Base-by-base conservation (phyloP, 1,140 invertebrate genomes). In the Proctacanthus coquilletti region DNA sequence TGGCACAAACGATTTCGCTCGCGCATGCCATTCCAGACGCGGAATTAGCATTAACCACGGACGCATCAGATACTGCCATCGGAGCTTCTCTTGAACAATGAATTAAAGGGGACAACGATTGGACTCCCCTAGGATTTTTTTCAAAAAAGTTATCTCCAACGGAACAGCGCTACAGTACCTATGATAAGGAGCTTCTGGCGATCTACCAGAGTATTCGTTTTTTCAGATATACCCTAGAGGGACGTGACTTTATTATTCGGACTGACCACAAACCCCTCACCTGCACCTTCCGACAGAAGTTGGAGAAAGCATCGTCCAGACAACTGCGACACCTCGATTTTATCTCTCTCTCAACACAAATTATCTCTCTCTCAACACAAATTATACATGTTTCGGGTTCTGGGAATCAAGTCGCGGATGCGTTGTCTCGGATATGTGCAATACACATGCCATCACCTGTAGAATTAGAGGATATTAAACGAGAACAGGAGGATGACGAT, bases 191-290 rank as follows among this genome's bases (percentile, higher is more conserved):
- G 38, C 42, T 64, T 4, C 21, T 62, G 3, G 54, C 54, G 13
- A 40, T 52, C 3, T 60, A 52, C 40, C 18, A 32, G 27, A 42
- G 45, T 9, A 38, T 62, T n/a, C 45, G 45, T 31, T 41, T 57
- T 42, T 62, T 62, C 36, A n/a, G 32, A n/a, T 45, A 52, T 18
- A 33, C 48, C 33, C n/a, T 63, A 11, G 53, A 62, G 46, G 53
- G 50, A 10, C 27, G 47, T 23, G 13, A 36, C 2, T 51, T 60
- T 17, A 41, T 37, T 1, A 46, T 64, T 4, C 53, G 40, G 29
- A 64, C 60, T 0, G 60, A 66, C 34, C 62, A 64, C 32, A 61
- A 61, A 39, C 61, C 62, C 4, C 43, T 65, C 2, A 52, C 42
- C 11, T 54, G 42, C 34, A 50, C 47, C 2, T 56, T 56, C 34